Evolutionary conservation across 2,888 invertebrate genomes (phyloP), one percentile per base, ranked within the genome.

Genomic region (Phlogophora meticulosa): DNA sequence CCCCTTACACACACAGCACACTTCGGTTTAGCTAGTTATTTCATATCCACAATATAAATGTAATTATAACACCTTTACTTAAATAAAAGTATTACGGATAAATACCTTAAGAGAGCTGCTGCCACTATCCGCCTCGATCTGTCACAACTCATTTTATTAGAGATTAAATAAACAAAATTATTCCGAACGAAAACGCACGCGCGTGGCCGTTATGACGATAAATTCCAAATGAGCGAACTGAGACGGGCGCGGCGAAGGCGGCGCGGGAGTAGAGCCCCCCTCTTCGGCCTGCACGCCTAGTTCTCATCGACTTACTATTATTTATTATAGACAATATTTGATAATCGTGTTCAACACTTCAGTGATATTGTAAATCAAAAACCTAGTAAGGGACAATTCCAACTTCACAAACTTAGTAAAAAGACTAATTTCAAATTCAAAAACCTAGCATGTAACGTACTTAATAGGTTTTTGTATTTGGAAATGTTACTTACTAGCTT

Each of bases 21-120:
- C n/a, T n/a, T n/a, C n/a, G n/a, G n/a, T n/a, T n/a, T n/a, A n/a
- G n/a, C n/a, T n/a, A n/a, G n/a, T n/a, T n/a, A n/a, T n/a, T n/a
- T n/a, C n/a, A n/a, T n/a, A n/a, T n/a, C n/a, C n/a, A n/a, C n/a
- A n/a, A n/a, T n/a, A n/a, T n/a, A n/a, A n/a, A n/a, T n/a, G n/a
- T n/a, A n/a, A n/a, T n/a, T n/a, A n/a, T n/a, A n/a, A n/a, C n/a
- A n/a, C n/a, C n/a, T n/a, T n/a, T n/a, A n/a, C n/a, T n/a, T n/a
- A n/a, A n/a, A n/a, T n/a, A n/a, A n/a, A n/a, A n/a, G n/a, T n/a
- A n/a, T n/a, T n/a, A n/a, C n/a, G n/a, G n/a, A n/a, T n/a, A n/a
- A n/a, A n/a, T n/a, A n/a, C n/a, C n/a, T 49, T 49, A 32, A 49
- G 32, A 49, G 49, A 49, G 49, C 49, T 49, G 49, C 49, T 49